These are phyloP conservation scores for Agrilus mali DNA, from an alignment of 2,888 invertebrate species.

Conservation along the genomic window DNA sequence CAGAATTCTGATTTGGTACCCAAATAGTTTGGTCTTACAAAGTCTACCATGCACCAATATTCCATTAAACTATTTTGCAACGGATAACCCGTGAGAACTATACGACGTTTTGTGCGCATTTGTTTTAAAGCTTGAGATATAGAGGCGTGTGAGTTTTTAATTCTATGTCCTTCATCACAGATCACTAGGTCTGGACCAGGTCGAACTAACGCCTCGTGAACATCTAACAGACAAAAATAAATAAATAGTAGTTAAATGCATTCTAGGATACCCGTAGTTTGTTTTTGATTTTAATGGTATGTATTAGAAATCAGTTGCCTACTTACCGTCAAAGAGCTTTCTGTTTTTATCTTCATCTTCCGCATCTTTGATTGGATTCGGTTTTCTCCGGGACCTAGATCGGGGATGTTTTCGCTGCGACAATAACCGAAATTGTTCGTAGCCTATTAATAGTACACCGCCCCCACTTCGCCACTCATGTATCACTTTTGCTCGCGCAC, in stretches of 20 bases:
- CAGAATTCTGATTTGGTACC: slow-evolving; percentile 95
- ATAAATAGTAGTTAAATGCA: background rate
- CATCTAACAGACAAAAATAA: slow-evolving; percentile 40
- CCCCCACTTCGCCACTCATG: slow-evolving; percentile 77
- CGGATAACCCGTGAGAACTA: slow-evolving; percentile 96
- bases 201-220: slow-evolving; percentile 71
- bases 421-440: slow-evolving; percentile 87
- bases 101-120: slow-evolving; percentile 84
- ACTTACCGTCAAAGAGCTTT: slow-evolving; percentile 58
- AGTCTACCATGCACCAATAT: slow-evolving; percentile 99
- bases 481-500: slow-evolving; percentile 76
- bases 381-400: slow-evolving; percentile 44
- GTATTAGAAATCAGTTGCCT: background rate
- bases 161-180: slow-evolving; percentile 94
- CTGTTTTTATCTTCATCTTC: slow-evolving; percentile 52
- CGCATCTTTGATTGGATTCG: slow-evolving; percentile 34
- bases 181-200: slow-evolving; percentile 92
- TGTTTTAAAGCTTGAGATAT: slow-evolving; percentile 92
- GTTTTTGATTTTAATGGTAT: background rate
- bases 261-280: background rate
- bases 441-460: slow-evolving; percentile 92
- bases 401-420: slow-evolving; percentile 64
- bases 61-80: slow-evolving; percentile 93
- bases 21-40: slow-evolving; percentile 93
- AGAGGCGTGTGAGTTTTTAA: slow-evolving; percentile 95